Percentiles rank a stretch among this genome's conserved stretches.
These are phyloP conservation scores for Scolanthus callimorphus DNA, from an alignment of 92 coral and sea anemone species.

Conservation along the genomic window DNA sequence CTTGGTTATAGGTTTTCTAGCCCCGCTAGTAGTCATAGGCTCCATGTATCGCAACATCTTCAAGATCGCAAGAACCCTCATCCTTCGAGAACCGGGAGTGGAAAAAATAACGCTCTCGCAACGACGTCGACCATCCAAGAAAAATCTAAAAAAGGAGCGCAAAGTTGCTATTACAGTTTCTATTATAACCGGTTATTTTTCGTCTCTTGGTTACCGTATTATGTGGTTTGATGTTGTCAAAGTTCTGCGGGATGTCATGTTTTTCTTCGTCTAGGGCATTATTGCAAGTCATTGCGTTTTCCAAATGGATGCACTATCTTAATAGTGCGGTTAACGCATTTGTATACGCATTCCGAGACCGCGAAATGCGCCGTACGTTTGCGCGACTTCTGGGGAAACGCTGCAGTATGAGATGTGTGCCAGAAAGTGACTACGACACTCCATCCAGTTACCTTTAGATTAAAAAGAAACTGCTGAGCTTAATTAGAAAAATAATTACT, in stretches of 20 bases:
- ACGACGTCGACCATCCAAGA: conserved; percentile 11
- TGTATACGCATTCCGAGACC: conserved; percentile 37
- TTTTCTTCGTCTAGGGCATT: conserved; percentile 9
- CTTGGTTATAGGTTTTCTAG: conserved; percentile 36
- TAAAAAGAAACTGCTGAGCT: too few relatives aligned
- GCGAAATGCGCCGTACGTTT: conserved; percentile 40
- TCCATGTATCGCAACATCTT: conserved; percentile 43
- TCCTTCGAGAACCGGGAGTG: conserved; percentile 31
- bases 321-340: conserved; percentile 41
- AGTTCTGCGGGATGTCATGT: conserved; percentile 25
- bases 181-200: conserved; percentile 70
- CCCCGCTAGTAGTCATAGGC: conserved; percentile 26
- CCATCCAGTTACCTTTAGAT: conserved; percentile 2
- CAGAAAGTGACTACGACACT: conserved; percentile 2
- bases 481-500: too few relatives aligned
- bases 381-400: conserved; percentile 20
- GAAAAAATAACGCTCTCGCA: conserved; percentile 10
- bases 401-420: conserved; percentile 6
- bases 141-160: conserved; percentile 33
- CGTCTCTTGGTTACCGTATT: conserved; percentile 66
- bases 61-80: conserved; percentile 34
- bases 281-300: conserved; percentile 7
- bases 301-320: conserved; percentile 38
- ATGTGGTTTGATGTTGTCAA: conserved; percentile 29
- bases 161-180: conserved; percentile 64